A percentile compares a stretch with the other conserved stretches of the same genome.
Conservation (phyloP, 2,797 vertebrate species). For the Pangasius mekongensis region DNA sequence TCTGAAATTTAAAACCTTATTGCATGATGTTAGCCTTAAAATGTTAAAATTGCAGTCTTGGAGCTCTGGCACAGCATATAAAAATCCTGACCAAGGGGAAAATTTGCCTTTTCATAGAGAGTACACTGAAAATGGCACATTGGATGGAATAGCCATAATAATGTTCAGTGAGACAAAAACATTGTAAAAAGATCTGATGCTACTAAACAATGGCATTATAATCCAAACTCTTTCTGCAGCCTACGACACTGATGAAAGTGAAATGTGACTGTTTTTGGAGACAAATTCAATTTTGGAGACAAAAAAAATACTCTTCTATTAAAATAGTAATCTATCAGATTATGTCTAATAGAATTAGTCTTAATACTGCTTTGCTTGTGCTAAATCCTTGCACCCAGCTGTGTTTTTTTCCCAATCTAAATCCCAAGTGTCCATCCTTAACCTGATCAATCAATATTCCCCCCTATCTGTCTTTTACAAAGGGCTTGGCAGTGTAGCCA, state of each 20-base stretch:
- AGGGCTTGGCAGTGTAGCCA: constrained; percentile 60
- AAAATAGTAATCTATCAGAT: background rate
- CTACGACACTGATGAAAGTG: background rate
- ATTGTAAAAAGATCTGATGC: background rate
- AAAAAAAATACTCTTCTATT: background rate
- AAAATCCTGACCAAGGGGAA: background rate
- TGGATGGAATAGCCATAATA: constrained; percentile 6
- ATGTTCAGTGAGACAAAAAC: constrained; percentile 9
- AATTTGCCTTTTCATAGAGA: background rate
- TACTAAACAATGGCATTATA: background rate
- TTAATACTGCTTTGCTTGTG: constrained; percentile 22
- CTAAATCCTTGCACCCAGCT: constrained; percentile 53
- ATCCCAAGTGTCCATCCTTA: constrained; percentile 55
- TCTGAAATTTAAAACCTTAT: background rate
- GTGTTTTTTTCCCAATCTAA: constrained; percentile 33
- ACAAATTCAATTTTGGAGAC: background rate
- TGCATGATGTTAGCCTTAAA: background rate
- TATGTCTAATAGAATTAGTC: constrained; percentile 4
- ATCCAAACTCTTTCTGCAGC: background rate
- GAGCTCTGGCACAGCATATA: background rate
- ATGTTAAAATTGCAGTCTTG: background rate
- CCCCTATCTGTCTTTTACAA: constrained; percentile 58
- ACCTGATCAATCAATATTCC: constrained; percentile 67
- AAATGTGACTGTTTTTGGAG: background rate
- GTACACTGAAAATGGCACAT: background rate